Evolutionary conservation across 2,888 invertebrate genomes (phyloP).

Genomic region (Leptarthrus brevirostris): DNA sequence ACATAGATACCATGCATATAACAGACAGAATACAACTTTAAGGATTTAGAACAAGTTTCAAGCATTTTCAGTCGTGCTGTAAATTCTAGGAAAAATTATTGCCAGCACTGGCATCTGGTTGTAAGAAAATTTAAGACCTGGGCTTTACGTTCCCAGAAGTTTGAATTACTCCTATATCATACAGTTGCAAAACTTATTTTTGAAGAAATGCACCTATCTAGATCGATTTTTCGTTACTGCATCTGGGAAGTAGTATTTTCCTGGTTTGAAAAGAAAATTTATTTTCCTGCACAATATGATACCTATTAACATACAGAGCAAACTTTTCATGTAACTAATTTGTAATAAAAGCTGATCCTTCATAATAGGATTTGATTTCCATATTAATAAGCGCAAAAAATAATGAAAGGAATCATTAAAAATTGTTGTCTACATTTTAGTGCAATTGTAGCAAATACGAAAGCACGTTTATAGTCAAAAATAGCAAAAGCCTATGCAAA

Average conservation of each 20-base stretch:
- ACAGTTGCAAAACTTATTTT: not conserved
- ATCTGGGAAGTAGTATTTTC: no score
- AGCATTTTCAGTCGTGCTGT: conserved; percentile 10
- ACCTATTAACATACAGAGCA: no score
- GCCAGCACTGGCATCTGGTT: not conserved
- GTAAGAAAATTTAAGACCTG: conserved; percentile 10
- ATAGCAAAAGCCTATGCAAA: no score
- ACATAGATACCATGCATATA: not conserved
- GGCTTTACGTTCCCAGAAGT: conserved; percentile 5
- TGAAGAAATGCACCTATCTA: not conserved
- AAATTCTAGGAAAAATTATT: conserved; percentile 23
- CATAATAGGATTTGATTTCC: not conserved
- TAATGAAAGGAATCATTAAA: no score
- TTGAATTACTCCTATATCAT: conserved; percentile 8
- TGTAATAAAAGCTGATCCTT: not conserved
- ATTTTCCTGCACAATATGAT: no score
- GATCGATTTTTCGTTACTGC: no score
- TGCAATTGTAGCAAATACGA: no score
- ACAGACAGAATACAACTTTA: conserved; percentile 17
- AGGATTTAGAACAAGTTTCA: conserved; percentile 35
- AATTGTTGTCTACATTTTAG: no score
- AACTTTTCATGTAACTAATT: not conserved
- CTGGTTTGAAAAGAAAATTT: no score
- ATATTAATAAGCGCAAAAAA: not conserved
- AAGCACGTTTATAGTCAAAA: no score